These are phyloP conservation scores for Adelphocoris suturalis DNA, from an alignment of 2,888 invertebrate species.

Conservation along the genomic window DNA sequence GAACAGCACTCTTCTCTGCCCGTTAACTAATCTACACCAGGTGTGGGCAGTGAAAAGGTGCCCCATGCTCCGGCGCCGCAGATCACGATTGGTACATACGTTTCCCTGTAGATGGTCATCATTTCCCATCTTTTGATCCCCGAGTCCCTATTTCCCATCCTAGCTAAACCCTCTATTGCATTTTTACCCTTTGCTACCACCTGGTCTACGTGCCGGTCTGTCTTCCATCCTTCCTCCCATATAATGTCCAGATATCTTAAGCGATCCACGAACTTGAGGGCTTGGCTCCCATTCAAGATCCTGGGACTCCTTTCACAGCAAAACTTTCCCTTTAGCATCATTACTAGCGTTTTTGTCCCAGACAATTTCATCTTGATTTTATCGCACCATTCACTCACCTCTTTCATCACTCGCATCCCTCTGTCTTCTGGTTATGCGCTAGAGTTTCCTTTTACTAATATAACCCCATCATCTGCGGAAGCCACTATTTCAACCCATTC, in stretches of 20 bases:
- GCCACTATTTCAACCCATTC: slow-evolving; percentile 18
- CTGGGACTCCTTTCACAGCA: slow-evolving; percentile 8
- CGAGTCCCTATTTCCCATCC: background rate
- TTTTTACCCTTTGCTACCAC: background rate
- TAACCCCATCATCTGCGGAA: slow-evolving; percentile 42
- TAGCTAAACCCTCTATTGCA: background rate
- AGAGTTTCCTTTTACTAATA: background rate
- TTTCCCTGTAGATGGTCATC: background rate
- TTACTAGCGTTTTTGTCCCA: slow-evolving; percentile 41
- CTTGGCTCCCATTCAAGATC: background rate
- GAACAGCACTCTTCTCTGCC: background rate
- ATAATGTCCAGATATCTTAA: background rate
- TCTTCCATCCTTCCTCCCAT: background rate
- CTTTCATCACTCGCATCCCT: background rate
- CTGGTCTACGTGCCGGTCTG: background rate
- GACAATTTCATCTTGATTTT: slow-evolving; percentile 55
- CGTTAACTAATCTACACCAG: background rate
- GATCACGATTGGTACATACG: background rate
- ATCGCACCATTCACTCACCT: slow-evolving; percentile 11
- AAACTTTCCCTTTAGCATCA: slow-evolving; percentile 69
- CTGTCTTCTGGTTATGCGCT: slow-evolving; percentile 31
- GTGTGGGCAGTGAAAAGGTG: too few species aligned
- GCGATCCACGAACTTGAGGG: background rate
- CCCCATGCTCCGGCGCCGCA: background rate
- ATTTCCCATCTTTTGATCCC: background rate